Base-by-base conservation (phyloP, 2,888 invertebrate genomes). In the Andrena bicolor region DNA sequence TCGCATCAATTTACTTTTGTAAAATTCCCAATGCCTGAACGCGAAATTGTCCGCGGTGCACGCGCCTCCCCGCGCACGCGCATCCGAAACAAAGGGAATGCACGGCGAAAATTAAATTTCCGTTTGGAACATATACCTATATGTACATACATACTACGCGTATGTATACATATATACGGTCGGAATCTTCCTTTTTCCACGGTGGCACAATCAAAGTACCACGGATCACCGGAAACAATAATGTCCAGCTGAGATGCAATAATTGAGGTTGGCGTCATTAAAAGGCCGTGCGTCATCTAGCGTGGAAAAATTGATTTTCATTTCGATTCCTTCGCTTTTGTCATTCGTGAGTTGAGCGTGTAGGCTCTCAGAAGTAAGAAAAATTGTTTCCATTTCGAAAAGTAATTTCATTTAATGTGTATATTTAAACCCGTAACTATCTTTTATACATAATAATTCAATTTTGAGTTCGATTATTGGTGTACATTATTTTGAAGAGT, bases 31-130 rank as follows among this genome's bases (percentile, higher is more conserved):
- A 70, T 53, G 35, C 49, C 20, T 60, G 58, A 16, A 51, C 65
- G 60, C 10, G 63, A 68, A 58, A 60, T 51, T 64, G 51, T n/a
- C 53, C 35, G 32, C 66, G 26, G 35, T 56, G 64, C 51, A 53
- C 16, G 32, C 26, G 13, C 30, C 5, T 5, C 10, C 6, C 13
- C 16, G 51, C n/a, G n/a, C 53, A 49, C 61, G 51, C 23, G 51
- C 56, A 20, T 56, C 23, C 28, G 23, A 30, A 56, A 78, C 49
- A 70, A 65, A 73, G 60, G 58, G 65, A 65, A 81, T 72, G 65
- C 70, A 64, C 16, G 77, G 23, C 69, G 78, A 69, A 81, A 81
- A 81, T 81, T 77, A 81, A 81, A 81, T 78, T 81, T 81, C 69
- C 60, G 53, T 77, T 77, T 35, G 30, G 68, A 65, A 64, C 58